Conservation (phyloP, 2,888 invertebrate species). For the Caenorhabditis panamensis region DNA sequence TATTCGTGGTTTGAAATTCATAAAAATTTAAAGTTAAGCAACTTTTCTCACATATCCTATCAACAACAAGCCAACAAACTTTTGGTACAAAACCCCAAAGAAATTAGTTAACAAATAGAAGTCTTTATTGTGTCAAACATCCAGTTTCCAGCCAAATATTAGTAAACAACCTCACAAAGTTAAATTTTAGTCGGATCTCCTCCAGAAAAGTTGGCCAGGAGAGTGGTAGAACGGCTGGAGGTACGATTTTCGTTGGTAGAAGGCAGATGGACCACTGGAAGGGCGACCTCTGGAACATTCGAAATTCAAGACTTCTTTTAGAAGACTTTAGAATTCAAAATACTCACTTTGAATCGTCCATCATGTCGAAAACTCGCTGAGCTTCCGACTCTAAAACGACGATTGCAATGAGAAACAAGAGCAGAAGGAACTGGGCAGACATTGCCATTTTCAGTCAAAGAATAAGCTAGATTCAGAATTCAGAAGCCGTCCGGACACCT, state of each 20-base stretch:
- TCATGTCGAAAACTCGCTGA: constrained; percentile 54
- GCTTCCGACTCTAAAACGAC: constrained; percentile 1
- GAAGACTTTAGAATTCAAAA: not conserved
- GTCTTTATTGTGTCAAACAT: too few species aligned
- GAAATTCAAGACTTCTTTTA: not conserved
- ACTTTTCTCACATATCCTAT: too few species aligned
- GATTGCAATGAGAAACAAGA: too few species aligned
- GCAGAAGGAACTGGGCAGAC: not conserved
- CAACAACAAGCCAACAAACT: too few species aligned
- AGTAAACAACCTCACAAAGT: too few species aligned
- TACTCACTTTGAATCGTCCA: constrained; percentile 44
- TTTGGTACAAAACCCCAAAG: too few species aligned
- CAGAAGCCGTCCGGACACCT: constrained; percentile 5
- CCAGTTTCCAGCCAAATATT: too few species aligned
- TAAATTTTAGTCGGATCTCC: constrained; percentile 3
- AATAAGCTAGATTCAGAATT: not conserved
- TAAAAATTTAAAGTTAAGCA: not conserved
- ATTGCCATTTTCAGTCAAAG: not conserved
- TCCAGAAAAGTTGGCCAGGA: constrained; percentile 35
- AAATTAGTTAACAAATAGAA: not conserved
- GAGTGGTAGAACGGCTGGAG: constrained; percentile 45
- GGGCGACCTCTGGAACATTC: not conserved
- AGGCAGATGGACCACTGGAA: constrained; percentile 25
- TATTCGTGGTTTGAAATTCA: constrained; percentile 43
- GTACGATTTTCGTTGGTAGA: constrained; percentile 46